A percentile compares a stretch with the other conserved stretches of the same genome.
phyloP scores from a whole-genome alignment of 2,888 invertebrate species.

The Phymatocera aterrima region DNA sequence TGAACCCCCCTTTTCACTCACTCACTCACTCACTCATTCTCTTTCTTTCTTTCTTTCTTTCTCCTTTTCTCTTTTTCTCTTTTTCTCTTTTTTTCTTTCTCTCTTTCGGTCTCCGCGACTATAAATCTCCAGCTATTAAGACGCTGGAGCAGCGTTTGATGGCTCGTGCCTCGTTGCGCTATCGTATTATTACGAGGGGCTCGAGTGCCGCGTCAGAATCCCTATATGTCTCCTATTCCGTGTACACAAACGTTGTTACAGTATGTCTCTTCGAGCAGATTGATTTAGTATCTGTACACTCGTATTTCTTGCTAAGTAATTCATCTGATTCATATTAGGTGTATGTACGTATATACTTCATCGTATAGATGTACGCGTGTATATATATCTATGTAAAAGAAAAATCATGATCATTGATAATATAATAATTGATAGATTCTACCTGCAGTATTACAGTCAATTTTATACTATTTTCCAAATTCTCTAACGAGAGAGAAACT shows the following conservation, averaged over 20 bases:
- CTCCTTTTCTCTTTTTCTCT: constrained; percentile 30
- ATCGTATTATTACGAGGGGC: constrained; percentile 46
- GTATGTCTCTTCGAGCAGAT: background rate
- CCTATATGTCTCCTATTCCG: background rate
- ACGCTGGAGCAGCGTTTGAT: constrained; percentile 70
- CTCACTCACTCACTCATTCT: background rate
- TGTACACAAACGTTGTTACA: too few species aligned
- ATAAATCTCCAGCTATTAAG: constrained; percentile 73
- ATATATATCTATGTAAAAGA: too few species aligned
- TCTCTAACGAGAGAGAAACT: too few species aligned
- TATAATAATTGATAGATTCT: too few species aligned
- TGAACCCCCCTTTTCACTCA: background rate
- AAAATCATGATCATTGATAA: too few species aligned
- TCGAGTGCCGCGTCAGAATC: constrained; percentile 17
- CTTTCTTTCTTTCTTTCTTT: background rate
- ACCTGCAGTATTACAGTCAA: too few species aligned
- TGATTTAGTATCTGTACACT: background rate
- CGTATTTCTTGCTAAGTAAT: too few species aligned
- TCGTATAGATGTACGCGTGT: too few species aligned
- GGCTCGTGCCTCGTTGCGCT: constrained; percentile 63
- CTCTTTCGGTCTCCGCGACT: constrained; percentile 56
- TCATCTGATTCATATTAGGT: too few species aligned
- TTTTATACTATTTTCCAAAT: too few species aligned
- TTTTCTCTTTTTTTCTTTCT: constrained; percentile 38
- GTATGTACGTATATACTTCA: too few species aligned